Percentiles rank a stretch among this genome's conserved stretches.
phyloP scores from a whole-genome alignment of 2,797 vertebrate genomes.

The Jordanella pulchra region DNA sequence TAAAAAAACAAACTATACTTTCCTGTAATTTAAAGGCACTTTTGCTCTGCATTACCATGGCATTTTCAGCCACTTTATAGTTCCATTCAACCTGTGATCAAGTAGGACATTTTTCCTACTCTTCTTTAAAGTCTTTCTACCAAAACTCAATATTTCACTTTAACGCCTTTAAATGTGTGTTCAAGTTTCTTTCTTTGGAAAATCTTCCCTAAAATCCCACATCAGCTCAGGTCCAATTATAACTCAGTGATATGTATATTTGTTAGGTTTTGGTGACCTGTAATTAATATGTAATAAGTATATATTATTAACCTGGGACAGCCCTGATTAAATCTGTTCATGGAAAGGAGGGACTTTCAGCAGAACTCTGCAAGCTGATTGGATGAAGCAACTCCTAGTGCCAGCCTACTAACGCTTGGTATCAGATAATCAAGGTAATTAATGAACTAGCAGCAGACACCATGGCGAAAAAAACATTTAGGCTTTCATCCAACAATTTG shows the following conservation, averaged over 20 bases:
- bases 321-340: too few relatives aligned
- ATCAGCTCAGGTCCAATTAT: not conserved
- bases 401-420: too few relatives aligned
- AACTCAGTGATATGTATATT: slow-evolving; percentile 11
- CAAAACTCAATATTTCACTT: not conserved
- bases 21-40: slow-evolving; percentile 1
- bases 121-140: not conserved
- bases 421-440: too few relatives aligned
- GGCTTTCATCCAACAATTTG: too few relatives aligned
- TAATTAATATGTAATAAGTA: too few relatives aligned
- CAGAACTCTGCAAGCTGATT: too few relatives aligned
- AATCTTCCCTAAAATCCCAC: not conserved
- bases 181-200: not conserved
- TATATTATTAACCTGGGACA: too few relatives aligned
- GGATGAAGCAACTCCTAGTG: too few relatives aligned
- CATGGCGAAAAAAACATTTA: too few relatives aligned
- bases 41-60: not conserved
- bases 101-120: not conserved
- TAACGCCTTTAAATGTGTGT: not conserved
- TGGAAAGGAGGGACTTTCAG: too few relatives aligned
- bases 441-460: too few relatives aligned
- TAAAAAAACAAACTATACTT: not conserved
- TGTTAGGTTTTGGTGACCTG: too few relatives aligned
- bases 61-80: not conserved
- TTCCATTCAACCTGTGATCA: slow-evolving; percentile 1